Percentiles rank a stretch among this genome's conserved stretches.
Conservation (phyloP, 1,140 invertebrate genomes). For the Pogonognathellus flavescens region DNA sequence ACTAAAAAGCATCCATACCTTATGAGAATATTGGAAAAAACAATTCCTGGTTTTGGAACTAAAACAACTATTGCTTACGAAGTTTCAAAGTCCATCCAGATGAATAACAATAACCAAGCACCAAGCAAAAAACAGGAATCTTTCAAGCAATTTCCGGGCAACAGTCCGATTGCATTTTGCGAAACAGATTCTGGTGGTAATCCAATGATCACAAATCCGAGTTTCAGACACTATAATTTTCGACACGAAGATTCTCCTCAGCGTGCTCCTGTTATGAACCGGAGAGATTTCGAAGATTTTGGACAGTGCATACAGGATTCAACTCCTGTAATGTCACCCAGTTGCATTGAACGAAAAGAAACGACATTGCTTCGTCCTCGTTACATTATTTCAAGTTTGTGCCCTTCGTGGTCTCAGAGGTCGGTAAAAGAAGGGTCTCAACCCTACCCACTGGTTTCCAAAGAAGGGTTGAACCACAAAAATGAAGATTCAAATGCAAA, state of each 20-base stretch:
- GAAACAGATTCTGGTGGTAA: no score
- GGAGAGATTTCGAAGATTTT: not conserved
- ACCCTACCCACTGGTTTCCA: not conserved
- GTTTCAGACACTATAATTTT: not conserved
- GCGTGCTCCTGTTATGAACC: not conserved
- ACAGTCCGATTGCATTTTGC: not conserved
- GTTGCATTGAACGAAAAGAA: not conserved
- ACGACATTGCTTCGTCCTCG: not conserved
- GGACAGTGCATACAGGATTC: not conserved
- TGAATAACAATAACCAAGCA: not conserved
- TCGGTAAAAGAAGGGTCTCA: not conserved
- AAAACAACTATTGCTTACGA: not conserved
- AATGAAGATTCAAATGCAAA: not conserved
- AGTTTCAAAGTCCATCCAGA: not conserved
- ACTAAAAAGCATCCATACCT: constrained; percentile 2
- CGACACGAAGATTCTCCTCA: not conserved
- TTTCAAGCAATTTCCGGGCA: not conserved
- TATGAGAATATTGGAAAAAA: constrained; percentile 1
- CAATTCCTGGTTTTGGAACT: not conserved
- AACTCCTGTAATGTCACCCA: not conserved
- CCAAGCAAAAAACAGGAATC: not conserved
- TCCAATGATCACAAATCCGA: no score
- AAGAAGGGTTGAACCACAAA: not conserved
- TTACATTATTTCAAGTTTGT: not conserved
- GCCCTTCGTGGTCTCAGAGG: not conserved